Percentiles rank a stretch among this genome's conserved stretches.
Conservation (phyloP, 2,113 vertebrate species). For the Caretta caretta region DNA sequence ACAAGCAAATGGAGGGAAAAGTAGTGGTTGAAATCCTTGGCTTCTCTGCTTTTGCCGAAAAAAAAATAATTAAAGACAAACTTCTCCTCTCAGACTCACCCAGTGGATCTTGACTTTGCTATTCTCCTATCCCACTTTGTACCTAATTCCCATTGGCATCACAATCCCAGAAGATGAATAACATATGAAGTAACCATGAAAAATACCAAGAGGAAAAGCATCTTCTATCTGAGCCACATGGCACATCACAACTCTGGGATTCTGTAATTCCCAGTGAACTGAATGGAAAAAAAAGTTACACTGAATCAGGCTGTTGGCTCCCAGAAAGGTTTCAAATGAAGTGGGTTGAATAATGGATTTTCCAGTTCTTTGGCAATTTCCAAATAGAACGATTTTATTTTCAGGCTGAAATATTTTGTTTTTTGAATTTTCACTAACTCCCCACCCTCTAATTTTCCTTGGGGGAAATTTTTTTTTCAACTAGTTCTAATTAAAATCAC, state of each 20-base stretch:
- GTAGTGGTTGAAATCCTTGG: background rate
- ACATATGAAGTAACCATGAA: background rate
- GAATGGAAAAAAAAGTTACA: background rate
- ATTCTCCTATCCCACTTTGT: background rate
- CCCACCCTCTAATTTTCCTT: background rate
- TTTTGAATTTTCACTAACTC: background rate
- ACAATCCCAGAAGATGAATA: background rate
- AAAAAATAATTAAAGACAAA: background rate
- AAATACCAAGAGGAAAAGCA: background rate
- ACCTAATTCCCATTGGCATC: background rate
- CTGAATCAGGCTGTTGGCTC: background rate
- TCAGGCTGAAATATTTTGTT: background rate
- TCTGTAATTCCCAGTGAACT: background rate
- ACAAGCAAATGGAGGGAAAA: background rate
- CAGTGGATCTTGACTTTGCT: background rate
- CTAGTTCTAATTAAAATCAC: background rate
- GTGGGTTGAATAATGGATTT: background rate
- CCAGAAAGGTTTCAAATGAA: background rate
- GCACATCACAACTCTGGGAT: background rate
- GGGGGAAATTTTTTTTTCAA: background rate
- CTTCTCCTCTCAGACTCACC: accelerated
- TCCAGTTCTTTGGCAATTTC: background rate
- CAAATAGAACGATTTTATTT: accelerated
- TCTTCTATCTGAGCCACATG: background rate
- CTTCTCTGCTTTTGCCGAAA: background rate